Conservation (phyloP, 2,888 invertebrate genomes). For the Nemotelus pantherinus region DNA sequence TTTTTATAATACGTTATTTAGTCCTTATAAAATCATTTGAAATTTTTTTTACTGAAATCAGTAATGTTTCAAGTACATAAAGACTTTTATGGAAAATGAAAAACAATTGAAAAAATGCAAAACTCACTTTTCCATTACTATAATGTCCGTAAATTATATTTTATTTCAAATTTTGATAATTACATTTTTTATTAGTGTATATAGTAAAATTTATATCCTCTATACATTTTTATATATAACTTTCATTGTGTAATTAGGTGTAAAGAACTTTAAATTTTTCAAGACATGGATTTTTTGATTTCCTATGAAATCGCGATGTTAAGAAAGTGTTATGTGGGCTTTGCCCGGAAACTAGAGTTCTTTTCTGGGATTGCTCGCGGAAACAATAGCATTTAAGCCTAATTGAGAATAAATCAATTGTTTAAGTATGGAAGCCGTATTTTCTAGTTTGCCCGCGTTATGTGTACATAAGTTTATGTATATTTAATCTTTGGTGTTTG, state of each 20-base stretch:
- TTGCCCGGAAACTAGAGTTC: not conserved
- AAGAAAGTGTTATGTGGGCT: not conserved
- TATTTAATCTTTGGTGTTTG: constrained; percentile 24
- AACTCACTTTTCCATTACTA: constrained; percentile 10
- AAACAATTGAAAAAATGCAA: not conserved
- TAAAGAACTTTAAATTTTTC: not conserved
- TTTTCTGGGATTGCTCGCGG: not conserved
- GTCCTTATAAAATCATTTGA: not conserved
- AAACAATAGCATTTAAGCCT: not conserved
- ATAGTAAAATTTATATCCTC: constrained; percentile 15
- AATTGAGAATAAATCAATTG: not conserved
- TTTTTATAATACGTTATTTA: not conserved
- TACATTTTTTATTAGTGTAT: constrained; percentile 11
- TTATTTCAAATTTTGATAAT: constrained; percentile 16
- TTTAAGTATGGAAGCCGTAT: constrained; percentile 4
- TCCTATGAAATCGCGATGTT: not conserved
- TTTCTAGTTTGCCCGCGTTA: not conserved
- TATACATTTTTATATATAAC: constrained; percentile 14
- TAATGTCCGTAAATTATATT: constrained; percentile 20
- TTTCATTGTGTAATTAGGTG: not conserved
- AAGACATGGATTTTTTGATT: not conserved
- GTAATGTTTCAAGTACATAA: no score
- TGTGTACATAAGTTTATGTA: not conserved
- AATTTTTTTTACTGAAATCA: no score
- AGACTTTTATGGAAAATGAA: not conserved